phyloP scores from a whole-genome alignment of 2,888 invertebrate genomes.

The Dicranocentrus wangi region DNA sequence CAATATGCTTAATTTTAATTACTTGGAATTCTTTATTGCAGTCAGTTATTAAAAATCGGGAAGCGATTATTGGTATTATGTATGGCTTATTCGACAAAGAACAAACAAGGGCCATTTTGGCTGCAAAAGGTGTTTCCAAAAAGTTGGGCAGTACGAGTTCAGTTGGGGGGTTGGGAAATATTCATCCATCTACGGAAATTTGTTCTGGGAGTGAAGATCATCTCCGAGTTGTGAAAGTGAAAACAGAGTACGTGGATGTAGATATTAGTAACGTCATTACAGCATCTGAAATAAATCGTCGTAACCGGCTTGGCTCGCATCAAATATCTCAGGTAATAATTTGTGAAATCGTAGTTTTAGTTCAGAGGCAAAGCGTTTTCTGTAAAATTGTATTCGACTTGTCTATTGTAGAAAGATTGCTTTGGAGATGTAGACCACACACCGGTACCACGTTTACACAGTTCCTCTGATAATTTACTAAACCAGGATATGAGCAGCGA shows the following conservation, averaged over 20 bases:
- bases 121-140: conserved; percentile 17
- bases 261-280: conserved; percentile 3
- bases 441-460: conserved; percentile 53
- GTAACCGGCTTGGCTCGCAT: no score
- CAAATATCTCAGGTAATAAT: no score
- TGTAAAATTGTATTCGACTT: no score
- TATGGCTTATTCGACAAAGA: conserved; percentile 70
- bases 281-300: background rate
- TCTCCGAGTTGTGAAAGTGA: background rate
- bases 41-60: conserved; percentile 80
- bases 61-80: conserved; percentile 78
- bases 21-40: conserved; percentile 73
- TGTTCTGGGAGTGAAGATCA: background rate
- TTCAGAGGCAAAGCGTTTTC: no score
- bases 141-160: background rate
- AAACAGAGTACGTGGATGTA: background rate
- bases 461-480: conserved; percentile 40
- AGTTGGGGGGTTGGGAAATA: no score
- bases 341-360: no score
- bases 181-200: background rate
- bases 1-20: background rate
- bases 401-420: no score
- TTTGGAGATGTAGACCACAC: conserved; percentile 36
- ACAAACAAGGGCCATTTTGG: conserved; percentile 53
- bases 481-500: conserved; percentile 46